Percentiles rank a stretch among this genome's conserved stretches.
phyloP scores from a whole-genome alignment of 2,888 invertebrate species.

The Fragum whitleyi region DNA sequence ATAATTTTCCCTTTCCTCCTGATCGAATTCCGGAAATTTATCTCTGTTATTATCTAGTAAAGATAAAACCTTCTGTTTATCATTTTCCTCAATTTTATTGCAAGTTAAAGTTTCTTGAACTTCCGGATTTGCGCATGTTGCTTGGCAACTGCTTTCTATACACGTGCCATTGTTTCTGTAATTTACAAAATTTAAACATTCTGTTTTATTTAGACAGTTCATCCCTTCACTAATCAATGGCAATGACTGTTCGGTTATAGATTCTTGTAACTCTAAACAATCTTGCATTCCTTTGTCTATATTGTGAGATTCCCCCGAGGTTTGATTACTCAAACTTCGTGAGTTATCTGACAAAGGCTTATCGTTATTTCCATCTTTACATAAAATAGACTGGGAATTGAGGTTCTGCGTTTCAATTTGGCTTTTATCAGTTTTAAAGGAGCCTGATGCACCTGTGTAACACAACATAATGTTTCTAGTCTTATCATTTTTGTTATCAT shows the following conservation, averaged over 20 bases:
- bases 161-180: not conserved
- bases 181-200: not conserved
- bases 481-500: constrained; percentile 41
- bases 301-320: not conserved
- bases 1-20: not conserved
- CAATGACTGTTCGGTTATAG: not conserved
- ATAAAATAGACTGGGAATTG: constrained; percentile 25
- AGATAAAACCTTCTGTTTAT: not conserved
- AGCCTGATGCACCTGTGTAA: constrained; percentile 45
- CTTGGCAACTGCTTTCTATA: not conserved
- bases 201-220: not conserved
- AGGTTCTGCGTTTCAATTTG: constrained; percentile 26
- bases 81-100: not conserved
- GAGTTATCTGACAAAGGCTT: constrained; percentile 13
- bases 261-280: not conserved
- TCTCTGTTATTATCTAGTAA: not conserved
- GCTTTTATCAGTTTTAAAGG: constrained; percentile 38
- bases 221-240: not conserved
- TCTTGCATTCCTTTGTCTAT: not conserved
- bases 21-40: not conserved
- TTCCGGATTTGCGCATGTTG: constrained; percentile 13
- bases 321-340: constrained; percentile 9
- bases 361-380: constrained; percentile 21
- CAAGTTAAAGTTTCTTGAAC: constrained; percentile 28
- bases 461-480: constrained; percentile 2